A percentile compares a stretch with the other conserved stretches of the same genome.
phyloP scores from a whole-genome alignment of 2,797 vertebrate genomes.

The Dicrostonyx torquatus region DNA sequence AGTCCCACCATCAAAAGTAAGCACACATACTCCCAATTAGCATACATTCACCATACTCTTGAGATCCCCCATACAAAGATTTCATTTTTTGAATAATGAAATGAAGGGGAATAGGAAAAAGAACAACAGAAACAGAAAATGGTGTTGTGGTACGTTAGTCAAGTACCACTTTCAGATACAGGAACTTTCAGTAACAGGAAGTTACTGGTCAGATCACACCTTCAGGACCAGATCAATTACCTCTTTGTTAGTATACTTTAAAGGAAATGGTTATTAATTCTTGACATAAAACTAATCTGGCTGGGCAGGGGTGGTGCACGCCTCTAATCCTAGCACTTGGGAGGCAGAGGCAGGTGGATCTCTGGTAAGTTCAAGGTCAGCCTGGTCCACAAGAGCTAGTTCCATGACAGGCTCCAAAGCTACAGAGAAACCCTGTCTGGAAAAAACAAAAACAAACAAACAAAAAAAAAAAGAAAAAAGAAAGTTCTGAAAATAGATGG shows the following conservation, averaged over 20 bases:
- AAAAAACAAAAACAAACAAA: too few species aligned
- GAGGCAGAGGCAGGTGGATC: too few species aligned
- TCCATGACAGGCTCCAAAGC: too few species aligned
- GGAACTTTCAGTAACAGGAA: neutral
- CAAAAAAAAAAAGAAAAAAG: too few species aligned
- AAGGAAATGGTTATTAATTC: neutral
- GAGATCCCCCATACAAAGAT: conserved; percentile 1
- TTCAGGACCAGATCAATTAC: neutral
- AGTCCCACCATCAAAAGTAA: neutral
- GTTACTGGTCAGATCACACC: neutral
- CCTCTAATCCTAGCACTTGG: too few species aligned
- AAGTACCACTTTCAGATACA: neutral
- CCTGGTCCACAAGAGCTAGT: too few species aligned
- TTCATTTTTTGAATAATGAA: neutral
- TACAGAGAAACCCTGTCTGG: too few species aligned
- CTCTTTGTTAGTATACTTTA: neutral
- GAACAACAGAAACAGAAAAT: neutral
- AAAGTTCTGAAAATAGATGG: neutral
- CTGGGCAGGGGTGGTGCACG: too few species aligned
- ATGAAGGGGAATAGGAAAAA: neutral
- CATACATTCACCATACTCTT: conserved; percentile 39
- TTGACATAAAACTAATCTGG: neutral
- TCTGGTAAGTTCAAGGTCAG: too few species aligned
- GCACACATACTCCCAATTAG: neutral
- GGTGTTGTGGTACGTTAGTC: neutral